Evolutionary conservation across 2,113 vertebrate species (phyloP).

Genomic region (Oriolus oriolus): DNA sequence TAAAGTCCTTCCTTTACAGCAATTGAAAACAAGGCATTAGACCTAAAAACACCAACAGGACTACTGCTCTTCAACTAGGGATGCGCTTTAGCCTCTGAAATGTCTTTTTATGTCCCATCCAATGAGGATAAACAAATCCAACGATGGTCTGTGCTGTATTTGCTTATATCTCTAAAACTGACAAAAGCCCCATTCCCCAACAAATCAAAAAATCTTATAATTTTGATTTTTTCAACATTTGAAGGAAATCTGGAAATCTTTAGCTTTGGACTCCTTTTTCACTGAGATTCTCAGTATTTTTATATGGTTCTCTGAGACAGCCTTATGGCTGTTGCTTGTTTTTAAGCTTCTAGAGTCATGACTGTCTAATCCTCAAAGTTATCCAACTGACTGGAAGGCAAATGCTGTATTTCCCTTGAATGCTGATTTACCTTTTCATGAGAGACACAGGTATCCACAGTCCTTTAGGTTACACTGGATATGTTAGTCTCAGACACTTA

Average conservation of each 20-base stretch:
- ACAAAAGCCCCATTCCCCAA: fast-evolving
- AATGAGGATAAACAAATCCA: not conserved
- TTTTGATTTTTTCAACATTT: not conserved
- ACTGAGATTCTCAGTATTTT: not conserved
- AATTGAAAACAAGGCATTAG: not conserved
- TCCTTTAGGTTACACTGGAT: not conserved
- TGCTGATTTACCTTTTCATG: not conserved
- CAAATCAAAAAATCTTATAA: not conserved
- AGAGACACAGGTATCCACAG: not conserved
- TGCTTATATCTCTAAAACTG: not conserved
- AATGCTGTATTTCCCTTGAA: not conserved
- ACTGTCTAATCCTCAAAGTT: not conserved
- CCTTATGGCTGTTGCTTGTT: not conserved
- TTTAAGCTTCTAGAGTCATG: not conserved
- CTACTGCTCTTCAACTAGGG: not conserved
- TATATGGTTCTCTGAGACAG: not conserved
- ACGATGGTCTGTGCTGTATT: not conserved
- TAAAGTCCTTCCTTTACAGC: not conserved
- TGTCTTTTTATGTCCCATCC: not conserved
- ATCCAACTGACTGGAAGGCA: not conserved
- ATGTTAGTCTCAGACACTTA: not conserved
- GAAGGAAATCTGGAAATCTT: not conserved
- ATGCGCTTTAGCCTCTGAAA: not conserved
- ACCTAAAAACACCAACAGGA: not conserved
- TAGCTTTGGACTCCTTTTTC: not conserved